Conservation (phyloP, 2,888 invertebrate species). For the Plagodis pulveraria region DNA sequence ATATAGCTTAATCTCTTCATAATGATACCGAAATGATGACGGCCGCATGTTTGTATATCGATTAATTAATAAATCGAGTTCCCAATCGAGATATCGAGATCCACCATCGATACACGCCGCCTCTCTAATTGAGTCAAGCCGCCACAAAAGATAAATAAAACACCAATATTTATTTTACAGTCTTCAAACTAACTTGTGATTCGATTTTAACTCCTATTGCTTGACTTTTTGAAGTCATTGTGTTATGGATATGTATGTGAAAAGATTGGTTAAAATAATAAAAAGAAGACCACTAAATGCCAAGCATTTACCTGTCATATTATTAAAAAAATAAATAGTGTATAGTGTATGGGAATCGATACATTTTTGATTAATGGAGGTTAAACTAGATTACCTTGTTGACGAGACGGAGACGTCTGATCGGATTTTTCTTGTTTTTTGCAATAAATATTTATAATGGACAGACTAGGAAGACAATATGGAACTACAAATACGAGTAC, state of each 20-base stretch:
- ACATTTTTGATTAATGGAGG: constrained; percentile 78
- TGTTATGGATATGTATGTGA: constrained; percentile 4
- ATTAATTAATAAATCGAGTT: constrained; percentile 84
- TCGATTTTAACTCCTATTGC: constrained; percentile 40
- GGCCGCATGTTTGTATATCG: constrained; percentile 82
- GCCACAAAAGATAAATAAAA: constrained; percentile 73
- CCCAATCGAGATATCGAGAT: constrained; percentile 74
- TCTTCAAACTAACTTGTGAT: not conserved
- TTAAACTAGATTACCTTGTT: constrained; percentile 75
- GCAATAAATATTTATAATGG: constrained; percentile 35
- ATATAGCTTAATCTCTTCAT: constrained; percentile 65
- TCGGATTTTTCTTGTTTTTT: constrained; percentile 48
- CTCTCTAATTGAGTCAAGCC: constrained; percentile 83
- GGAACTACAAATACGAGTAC: not conserved
- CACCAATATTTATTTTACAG: constrained; percentile 37
- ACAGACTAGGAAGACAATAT: too few species aligned
- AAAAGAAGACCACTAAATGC: constrained; percentile 77
- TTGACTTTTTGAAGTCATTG: not conserved
- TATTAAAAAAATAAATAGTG: constrained; percentile 71
- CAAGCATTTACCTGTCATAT: constrained; percentile 82
- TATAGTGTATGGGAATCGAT: constrained; percentile 77
- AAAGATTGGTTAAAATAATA: constrained; percentile 49
- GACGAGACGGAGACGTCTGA: constrained; percentile 60
- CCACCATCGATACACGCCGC: constrained; percentile 75
- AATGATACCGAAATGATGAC: constrained; percentile 74